Base-by-base conservation (phyloP, 2,113 vertebrate species). In the Phyllopteryx taeniolatus region DNA sequence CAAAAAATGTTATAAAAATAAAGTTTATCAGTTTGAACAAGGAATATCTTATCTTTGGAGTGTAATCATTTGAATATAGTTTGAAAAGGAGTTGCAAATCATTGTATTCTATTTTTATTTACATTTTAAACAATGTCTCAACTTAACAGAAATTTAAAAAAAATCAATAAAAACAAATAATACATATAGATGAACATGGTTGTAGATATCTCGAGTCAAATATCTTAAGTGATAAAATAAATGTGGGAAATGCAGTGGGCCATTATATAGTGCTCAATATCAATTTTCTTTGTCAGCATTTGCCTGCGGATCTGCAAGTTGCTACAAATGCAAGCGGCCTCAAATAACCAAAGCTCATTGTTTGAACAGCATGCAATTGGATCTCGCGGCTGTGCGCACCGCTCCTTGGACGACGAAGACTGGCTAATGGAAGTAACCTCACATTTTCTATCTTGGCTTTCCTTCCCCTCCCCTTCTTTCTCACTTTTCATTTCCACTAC, bases 291-390 rank as follows among this genome's bases (percentile, higher is more conserved):
- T 11, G 61, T 20, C 61, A 20, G 3, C 35, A 4, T 39, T 14
- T 44, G 39, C 61, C 61, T 42, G 35, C 17, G 35, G 61, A 42
- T 5, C 19, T 22, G 62, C 62, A 14, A 44, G 62, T 42, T 22
- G 42, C 19, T 13, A n/a, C 62, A 65, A 44, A 31, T 4, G 39
- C 62, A 8, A 44, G 62, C 42, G 11, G 19, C 12, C 42, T 65
- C 62, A 20, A 44, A n/a, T 65, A 65, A 65, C 62, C 62, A 14
- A 44, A 44, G 62, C 61, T 44, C 42, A 44, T 65, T 65, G 42
- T 65, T 22, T 22, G 42, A 44, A 22, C 35, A 43, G n/a, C 20
- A 20, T 65, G 62, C 62, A 65, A 44, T 44, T 42, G 11, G 62
- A 65, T 44, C 39, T 64, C 39, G 9, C 54, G 9, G n/a, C n/a